phyloP scores from a whole-genome alignment of 2,113 vertebrate species.

The Neotoma lepida region DNA sequence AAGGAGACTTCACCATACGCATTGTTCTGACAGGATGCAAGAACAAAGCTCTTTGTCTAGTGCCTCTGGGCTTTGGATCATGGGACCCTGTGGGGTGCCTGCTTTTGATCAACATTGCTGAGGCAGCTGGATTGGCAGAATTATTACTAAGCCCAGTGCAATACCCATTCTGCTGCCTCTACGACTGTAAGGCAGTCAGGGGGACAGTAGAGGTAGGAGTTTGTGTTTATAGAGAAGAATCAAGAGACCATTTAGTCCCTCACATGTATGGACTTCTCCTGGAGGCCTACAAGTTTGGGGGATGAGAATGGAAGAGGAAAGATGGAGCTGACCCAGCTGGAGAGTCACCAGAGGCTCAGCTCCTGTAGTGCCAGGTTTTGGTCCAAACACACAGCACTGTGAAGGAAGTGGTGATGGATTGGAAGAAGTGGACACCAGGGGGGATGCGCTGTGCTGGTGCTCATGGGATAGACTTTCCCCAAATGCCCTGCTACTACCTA shows the following conservation, averaged over 20 bases:
- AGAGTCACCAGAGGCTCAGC: background rate
- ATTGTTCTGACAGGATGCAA: background rate
- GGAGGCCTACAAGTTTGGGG: background rate
- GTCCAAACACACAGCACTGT: accelerated
- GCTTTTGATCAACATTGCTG: background rate
- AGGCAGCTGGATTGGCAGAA: accelerated
- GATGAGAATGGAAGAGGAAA: accelerated
- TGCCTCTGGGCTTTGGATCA: background rate
- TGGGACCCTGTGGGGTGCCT: background rate
- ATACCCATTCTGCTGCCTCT: background rate
- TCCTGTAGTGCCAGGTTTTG: accelerated
- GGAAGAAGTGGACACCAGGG: background rate
- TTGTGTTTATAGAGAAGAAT: background rate
- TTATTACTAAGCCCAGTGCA: background rate
- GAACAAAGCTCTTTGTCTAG: background rate
- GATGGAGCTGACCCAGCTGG: accelerated
- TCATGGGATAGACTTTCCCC: background rate
- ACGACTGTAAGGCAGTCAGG: accelerated
- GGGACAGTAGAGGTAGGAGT: background rate
- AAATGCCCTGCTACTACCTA: background rate
- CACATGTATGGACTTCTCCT: background rate
- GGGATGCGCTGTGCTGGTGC: accelerated
- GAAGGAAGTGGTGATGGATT: accelerated
- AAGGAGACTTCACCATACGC: background rate
- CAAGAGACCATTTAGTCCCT: too few relatives aligned